Percentiles rank a stretch among this genome's conserved stretches.
Evolutionary conservation across 2,888 invertebrate genomes (phyloP).

Genomic region (Pedicia rivosa): DNA sequence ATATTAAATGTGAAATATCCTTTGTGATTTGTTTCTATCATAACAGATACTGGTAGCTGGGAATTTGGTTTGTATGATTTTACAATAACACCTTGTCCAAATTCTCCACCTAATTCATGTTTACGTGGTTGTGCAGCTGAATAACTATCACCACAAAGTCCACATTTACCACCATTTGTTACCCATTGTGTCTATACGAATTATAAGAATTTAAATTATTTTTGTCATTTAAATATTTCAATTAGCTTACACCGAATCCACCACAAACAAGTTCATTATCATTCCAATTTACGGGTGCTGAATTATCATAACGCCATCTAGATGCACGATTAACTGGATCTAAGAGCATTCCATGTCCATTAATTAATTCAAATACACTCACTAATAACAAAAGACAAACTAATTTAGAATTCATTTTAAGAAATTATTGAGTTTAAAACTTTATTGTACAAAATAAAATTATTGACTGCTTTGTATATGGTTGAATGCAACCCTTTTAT

Average conservation of each 20-base stretch:
- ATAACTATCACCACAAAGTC: slow-evolving; percentile 38
- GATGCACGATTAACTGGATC: slow-evolving; percentile 36
- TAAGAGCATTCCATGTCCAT: slow-evolving; percentile 36
- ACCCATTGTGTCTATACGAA: slow-evolving; percentile 28
- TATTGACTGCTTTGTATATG: too few relatives aligned
- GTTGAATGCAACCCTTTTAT: too few relatives aligned
- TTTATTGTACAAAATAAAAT: too few relatives aligned
- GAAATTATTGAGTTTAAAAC: too few relatives aligned
- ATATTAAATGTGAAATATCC: slow-evolving; percentile 34
- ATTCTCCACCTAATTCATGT: slow-evolving; percentile 37
- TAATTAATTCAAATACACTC: too few relatives aligned
- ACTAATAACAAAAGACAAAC: too few relatives aligned
- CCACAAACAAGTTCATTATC: slow-evolving; percentile 39
- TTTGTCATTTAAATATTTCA: too few relatives aligned
- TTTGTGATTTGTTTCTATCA: slow-evolving; percentile 32
- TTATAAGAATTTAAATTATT: too few relatives aligned
- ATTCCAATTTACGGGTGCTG: slow-evolving; percentile 33
- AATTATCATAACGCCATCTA: slow-evolving; percentile 34
- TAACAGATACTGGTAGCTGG: slow-evolving; percentile 21
- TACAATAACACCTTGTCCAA: slow-evolving; percentile 33
- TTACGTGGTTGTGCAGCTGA: slow-evolving; percentile 28
- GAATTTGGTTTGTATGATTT: slow-evolving; percentile 23
- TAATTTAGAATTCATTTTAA: too few relatives aligned
- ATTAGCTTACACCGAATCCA: slow-evolving; percentile 28
- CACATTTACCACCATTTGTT: slow-evolving; percentile 33